Percentiles rank a stretch among this genome's conserved stretches.
phyloP scores from a whole-genome alignment of 2,113 vertebrate species.

The Neogobius melanostomus region DNA sequence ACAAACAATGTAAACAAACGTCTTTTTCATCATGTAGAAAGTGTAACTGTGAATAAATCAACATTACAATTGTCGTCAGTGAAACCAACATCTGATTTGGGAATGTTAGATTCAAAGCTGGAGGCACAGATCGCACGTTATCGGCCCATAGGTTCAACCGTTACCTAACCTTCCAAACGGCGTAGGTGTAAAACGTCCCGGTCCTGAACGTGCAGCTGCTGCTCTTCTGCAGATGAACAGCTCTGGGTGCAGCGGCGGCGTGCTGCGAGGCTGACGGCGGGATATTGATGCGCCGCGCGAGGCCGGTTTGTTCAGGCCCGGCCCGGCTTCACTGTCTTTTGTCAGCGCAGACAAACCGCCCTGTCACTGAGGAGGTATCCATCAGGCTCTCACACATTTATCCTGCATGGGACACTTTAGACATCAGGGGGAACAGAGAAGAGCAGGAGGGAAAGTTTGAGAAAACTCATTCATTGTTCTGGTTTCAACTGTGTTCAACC shows the following conservation, averaged over 20 bases:
- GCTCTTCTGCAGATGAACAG: too few relatives aligned
- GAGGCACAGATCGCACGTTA: too few relatives aligned
- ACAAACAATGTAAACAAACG: too few relatives aligned
- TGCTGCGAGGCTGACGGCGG: conserved; percentile 50
- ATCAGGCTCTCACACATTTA: conserved; percentile 38
- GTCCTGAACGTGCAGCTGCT: too few relatives aligned
- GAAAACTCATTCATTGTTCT: conserved; percentile 13
- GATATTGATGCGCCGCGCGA: conserved; percentile 49
- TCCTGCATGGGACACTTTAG: background rate
- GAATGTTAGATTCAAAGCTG: too few relatives aligned
- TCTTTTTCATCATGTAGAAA: too few relatives aligned
- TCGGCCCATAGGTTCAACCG: too few relatives aligned
- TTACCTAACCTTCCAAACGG: too few relatives aligned
- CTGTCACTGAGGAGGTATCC: conserved; percentile 37
- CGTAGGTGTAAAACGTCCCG: too few relatives aligned
- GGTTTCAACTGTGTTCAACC: background rate
- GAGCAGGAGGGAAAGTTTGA: conserved; percentile 9
- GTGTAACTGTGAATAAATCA: too few relatives aligned
- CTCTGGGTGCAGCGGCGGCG: conserved; percentile 9
- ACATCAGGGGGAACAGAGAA: background rate
- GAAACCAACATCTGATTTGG: too few relatives aligned
- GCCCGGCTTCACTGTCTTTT: conserved; percentile 49
- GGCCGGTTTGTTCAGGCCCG: conserved; percentile 43
- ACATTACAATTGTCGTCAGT: too few relatives aligned
- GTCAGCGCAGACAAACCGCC: conserved; percentile 43